A percentile compares a stretch with the other conserved stretches of the same genome.
Evolutionary conservation across 37 sponge, comb jelly and placozoan genomes (phyloP).

Genomic region (Chondrosia reniformis): DNA sequence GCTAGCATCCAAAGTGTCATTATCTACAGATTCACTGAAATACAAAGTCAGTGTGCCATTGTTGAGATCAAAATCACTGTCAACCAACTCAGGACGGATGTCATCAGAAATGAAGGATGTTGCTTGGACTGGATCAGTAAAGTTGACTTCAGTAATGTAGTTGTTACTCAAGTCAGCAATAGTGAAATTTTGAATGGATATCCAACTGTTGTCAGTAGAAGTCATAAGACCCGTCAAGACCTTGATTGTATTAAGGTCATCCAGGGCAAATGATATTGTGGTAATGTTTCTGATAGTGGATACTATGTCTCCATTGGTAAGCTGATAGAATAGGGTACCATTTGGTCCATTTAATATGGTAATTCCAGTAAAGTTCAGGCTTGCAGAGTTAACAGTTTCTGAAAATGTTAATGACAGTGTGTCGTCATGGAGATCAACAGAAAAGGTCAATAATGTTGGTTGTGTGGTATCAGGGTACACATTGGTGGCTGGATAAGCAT

Average conservation of each 20-base stretch:
- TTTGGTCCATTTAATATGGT: constrained; percentile 47
- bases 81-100: constrained; percentile 46
- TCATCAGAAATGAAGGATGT: constrained; percentile 22
- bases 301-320: constrained; percentile 52
- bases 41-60: constrained; percentile 62
- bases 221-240: constrained; percentile 36
- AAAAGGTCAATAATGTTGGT: constrained; percentile 56
- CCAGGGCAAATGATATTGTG: constrained; percentile 27
- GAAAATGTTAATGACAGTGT: constrained; percentile 62
- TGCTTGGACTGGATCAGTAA: constrained; percentile 34
- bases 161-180: constrained; percentile 65
- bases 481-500: constrained; percentile 19
- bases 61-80: constrained; percentile 63
- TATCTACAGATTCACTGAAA: constrained; percentile 74
- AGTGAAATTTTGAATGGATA: constrained; percentile 36
- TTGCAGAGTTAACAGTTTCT: constrained; percentile 69
- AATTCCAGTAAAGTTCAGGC: constrained; percentile 50
- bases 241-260: constrained; percentile 67
- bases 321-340: constrained; percentile 31
- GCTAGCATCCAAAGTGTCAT: constrained; percentile 40
- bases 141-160: constrained; percentile 18
- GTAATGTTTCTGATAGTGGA: constrained; percentile 30
- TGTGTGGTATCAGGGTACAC: constrained; percentile 67
- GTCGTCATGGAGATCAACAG: constrained; percentile 58
- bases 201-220: constrained; percentile 33